Conservation (phyloP, 2,797 vertebrate species). For the Leucoraja ocellata region DNA sequence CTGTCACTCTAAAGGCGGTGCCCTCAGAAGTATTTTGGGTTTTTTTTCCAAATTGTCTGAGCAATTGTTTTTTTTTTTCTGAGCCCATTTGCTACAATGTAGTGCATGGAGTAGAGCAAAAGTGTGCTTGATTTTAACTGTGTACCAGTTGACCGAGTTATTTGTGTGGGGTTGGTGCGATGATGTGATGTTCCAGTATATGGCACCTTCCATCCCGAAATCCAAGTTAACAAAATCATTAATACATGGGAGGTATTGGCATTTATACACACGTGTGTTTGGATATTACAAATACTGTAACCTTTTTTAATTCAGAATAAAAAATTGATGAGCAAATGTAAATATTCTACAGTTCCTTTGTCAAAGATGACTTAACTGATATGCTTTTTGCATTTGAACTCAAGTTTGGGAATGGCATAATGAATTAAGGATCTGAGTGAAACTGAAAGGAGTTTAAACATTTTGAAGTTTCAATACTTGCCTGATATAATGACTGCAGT, state of each 20-base stretch:
- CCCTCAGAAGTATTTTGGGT: background rate
- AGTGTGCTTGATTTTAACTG: slow-evolving; percentile 14
- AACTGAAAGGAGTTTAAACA: background rate
- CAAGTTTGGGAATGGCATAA: background rate
- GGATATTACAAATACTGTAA: slow-evolving; percentile 34
- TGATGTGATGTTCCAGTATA: slow-evolving; percentile 35
- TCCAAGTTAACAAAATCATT: slow-evolving; percentile 18
- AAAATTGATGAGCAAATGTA: slow-evolving; percentile 25
- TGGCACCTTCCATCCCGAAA: slow-evolving; percentile 15
- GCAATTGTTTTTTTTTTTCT: slow-evolving; percentile 6
- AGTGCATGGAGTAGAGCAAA: slow-evolving; percentile 36
- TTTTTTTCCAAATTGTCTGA: slow-evolving; percentile 13
- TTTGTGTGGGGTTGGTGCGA: slow-evolving; percentile 37
- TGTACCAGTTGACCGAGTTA: slow-evolving; percentile 28
- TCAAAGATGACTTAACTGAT: background rate
- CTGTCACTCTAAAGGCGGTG: background rate
- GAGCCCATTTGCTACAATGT: slow-evolving; percentile 32
- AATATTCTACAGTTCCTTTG: slow-evolving; percentile 29
- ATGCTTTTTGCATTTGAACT: background rate
- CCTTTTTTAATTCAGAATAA: slow-evolving; percentile 35
- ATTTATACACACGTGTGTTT: slow-evolving; percentile 35
- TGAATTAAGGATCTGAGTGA: too few relatives aligned
- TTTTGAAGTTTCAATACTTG: background rate
- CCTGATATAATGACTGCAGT: background rate
- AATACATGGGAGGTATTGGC: background rate